These are phyloP conservation scores for Campylorhamphus procurvoides DNA, from an alignment of 2,113 vertebrate genomes.

Conservation along the genomic window DNA sequence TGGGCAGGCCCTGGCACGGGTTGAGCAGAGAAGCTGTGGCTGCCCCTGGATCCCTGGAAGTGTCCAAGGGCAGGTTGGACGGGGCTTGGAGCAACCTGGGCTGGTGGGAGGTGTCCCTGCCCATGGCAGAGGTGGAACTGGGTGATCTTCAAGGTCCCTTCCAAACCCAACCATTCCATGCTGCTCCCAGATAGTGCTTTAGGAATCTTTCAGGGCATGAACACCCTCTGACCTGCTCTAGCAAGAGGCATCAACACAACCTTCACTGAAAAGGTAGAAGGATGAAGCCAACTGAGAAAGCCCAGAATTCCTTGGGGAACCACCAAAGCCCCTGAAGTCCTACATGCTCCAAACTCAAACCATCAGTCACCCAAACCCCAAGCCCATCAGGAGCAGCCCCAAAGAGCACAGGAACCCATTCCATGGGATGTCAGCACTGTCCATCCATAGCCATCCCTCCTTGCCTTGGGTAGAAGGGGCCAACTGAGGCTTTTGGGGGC, in stretches of 20 bases:
- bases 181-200: background rate
- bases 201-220: background rate
- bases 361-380: background rate
- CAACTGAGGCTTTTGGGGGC: background rate
- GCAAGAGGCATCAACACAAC: background rate
- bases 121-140: background rate
- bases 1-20: background rate
- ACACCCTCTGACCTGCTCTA: background rate
- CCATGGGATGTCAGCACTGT: background rate
- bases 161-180: background rate
- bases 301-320: background rate
- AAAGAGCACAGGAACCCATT: fast-evolving
- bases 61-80: background rate
- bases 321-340: background rate
- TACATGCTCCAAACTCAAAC: fast-evolving
- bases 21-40: background rate
- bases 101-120: background rate
- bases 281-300: background rate
- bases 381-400: background rate
- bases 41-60: background rate
- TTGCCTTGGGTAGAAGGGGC: background rate
- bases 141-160: background rate
- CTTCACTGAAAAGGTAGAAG: background rate
- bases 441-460: fast-evolving
- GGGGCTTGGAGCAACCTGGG: background rate